These are phyloP conservation scores for Actinopyga echinites DNA, from an alignment of 53 echinoderm and acorn worm genomes.

Conservation along the genomic window DNA sequence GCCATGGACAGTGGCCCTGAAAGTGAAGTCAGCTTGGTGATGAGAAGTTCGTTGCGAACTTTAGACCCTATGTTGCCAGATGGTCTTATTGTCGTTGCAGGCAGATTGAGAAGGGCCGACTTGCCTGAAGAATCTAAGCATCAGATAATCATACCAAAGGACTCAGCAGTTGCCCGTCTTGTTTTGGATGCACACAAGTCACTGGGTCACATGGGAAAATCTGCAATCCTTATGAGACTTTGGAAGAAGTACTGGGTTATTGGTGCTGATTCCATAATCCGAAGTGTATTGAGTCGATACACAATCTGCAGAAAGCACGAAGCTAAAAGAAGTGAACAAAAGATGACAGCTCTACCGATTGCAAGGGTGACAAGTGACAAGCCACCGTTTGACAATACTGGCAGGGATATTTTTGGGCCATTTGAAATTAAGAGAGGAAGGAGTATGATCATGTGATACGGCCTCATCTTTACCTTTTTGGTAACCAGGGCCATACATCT, in stretches of 20 bases:
- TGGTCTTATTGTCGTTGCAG: constrained; percentile 2
- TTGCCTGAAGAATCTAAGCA: constrained; percentile 10
- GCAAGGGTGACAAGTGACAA: constrained; percentile 37
- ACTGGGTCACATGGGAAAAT: constrained; percentile 42
- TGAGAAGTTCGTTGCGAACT: background rate
- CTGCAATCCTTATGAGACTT: constrained; percentile 33
- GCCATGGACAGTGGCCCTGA: background rate
- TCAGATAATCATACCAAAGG: background rate
- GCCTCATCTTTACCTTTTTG: constrained; percentile 62
- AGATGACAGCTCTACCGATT: constrained; percentile 49
- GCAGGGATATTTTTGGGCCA: constrained; percentile 47
- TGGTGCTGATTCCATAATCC: constrained; percentile 14
- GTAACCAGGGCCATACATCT: constrained; percentile 54
- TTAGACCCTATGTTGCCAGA: background rate
- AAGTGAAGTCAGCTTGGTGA: background rate
- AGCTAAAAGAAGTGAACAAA: constrained; percentile 36
- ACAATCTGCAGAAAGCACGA: constrained; percentile 29
- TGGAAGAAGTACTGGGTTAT: constrained; percentile 52
- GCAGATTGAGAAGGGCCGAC: constrained; percentile 24
- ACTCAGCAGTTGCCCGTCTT: background rate
- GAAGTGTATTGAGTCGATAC: constrained; percentile 20
- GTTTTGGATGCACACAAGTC: constrained; percentile 26
- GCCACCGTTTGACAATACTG: constrained; percentile 55
- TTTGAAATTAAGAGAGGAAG: constrained; percentile 47
- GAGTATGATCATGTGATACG: constrained; percentile 57